A percentile compares a stretch with the other conserved stretches of the same genome.
These are phyloP conservation scores for Thelaira solivaga DNA, from an alignment of 2,888 invertebrate genomes.

Conservation along the genomic window DNA sequence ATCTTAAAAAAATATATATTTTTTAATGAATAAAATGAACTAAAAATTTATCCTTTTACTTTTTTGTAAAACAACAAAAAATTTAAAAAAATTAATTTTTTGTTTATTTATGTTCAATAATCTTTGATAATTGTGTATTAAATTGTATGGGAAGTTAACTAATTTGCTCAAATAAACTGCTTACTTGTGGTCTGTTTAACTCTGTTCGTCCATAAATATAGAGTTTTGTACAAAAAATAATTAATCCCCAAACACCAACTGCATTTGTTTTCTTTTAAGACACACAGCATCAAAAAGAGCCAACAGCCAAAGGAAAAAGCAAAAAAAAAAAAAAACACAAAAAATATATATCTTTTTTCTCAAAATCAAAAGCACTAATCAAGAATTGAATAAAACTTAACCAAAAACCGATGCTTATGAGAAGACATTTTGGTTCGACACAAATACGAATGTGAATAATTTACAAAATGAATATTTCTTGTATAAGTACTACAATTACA, in stretches of 20 bases:
- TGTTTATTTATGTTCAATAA: no score
- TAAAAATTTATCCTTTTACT: constrained; percentile 42
- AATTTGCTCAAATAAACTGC: constrained; percentile 28
- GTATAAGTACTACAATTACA: no score
- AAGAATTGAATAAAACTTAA: constrained; percentile 42
- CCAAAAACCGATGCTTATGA: constrained; percentile 48
- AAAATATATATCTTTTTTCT: neutral
- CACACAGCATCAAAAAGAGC: no score
- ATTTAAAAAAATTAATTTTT: no score
- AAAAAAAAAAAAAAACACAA: neutral
- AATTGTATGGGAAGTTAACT: constrained; percentile 35
- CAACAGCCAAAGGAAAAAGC: neutral
- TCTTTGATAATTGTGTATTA: constrained; percentile 7
- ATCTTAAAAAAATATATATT: no score
- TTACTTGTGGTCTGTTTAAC: neutral
- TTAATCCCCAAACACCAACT: constrained; percentile 60
- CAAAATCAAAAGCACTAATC: constrained; percentile 21
- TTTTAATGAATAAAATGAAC: no score
- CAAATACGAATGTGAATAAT: constrained; percentile 40
- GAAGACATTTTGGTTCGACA: constrained; percentile 25
- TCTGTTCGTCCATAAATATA: neutral
- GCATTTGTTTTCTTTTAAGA: constrained; percentile 23
- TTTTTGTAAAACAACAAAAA: neutral
- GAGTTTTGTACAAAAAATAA: constrained; percentile 46
- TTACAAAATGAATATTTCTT: neutral